These are phyloP conservation scores for Stichodactyla mertensii DNA, from an alignment of 64 coral and sea anemone species.

Conservation along the genomic window DNA sequence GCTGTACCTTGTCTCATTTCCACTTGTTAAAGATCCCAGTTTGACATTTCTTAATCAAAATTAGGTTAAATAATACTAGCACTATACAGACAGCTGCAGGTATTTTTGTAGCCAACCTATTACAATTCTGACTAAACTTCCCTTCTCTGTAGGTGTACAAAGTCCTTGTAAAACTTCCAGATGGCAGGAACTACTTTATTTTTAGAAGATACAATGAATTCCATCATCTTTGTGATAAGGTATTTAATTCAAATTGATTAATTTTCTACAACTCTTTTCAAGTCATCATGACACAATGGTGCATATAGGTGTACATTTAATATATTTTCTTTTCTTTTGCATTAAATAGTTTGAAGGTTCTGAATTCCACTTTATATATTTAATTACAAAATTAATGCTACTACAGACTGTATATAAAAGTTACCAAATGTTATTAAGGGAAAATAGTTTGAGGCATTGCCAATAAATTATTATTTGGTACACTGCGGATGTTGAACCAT, in stretches of 20 bases:
- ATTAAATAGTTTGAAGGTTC: neutral
- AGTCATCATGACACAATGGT: neutral
- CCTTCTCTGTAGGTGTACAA: conserved; percentile 67
- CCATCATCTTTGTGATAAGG: conserved; percentile 92
- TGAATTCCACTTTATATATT: neutral
- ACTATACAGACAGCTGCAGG: neutral
- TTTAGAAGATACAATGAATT: conserved; percentile 96
- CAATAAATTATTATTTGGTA: no score
- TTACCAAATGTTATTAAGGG: no score
- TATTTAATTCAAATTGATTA: conserved; percentile 4
- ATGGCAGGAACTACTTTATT: conserved; percentile 80
- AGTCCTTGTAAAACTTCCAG: conserved; percentile 70
- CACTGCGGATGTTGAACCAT: no score
- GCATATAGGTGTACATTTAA: neutral
- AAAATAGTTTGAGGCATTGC: no score
- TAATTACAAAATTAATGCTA: no score
- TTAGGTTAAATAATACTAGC: neutral
- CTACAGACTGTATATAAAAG: no score
- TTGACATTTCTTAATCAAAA: neutral
- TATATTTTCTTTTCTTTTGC: neutral
- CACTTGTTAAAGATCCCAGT: no score
- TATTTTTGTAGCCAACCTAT: neutral
- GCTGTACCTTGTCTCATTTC: neutral
- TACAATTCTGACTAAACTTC: neutral
- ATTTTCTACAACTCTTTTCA: neutral